Conservation (phyloP, 2,888 invertebrate genomes). For the Torymus texanus region DNA sequence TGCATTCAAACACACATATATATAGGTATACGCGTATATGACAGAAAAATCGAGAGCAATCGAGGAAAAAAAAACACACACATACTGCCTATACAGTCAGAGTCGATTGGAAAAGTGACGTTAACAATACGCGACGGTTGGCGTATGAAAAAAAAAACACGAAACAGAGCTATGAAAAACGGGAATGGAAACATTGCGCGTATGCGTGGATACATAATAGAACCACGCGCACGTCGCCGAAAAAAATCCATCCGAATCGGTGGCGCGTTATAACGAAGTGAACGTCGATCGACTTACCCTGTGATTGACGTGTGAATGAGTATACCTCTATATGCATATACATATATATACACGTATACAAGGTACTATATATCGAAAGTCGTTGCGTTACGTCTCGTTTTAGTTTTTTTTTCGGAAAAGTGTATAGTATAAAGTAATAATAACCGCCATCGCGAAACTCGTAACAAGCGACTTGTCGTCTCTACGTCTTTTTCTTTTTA, state of each 20-base stretch:
- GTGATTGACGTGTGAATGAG: constrained; percentile 50
- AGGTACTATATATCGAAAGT: background rate
- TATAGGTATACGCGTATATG: background rate
- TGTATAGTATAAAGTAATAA: background rate
- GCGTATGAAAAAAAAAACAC: background rate
- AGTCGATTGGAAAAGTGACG: constrained; percentile 52
- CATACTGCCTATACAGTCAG: constrained; percentile 4
- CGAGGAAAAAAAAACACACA: constrained; percentile 32
- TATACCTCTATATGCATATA: background rate
- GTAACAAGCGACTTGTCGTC: constrained; percentile 3
- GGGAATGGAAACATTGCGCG: constrained; percentile 16
- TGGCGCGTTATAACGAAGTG: constrained; percentile 26
- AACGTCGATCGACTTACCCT: background rate
- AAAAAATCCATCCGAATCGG: background rate
- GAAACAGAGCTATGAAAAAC: background rate
- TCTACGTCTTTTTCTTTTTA: background rate
- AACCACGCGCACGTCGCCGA: background rate
- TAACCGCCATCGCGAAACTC: constrained; percentile 15
- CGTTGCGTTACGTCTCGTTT: background rate
- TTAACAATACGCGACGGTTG: constrained; percentile 62
- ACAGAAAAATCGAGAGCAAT: constrained; percentile 7
- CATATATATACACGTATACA: constrained; percentile 34
- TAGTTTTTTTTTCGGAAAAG: background rate
- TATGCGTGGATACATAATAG: constrained; percentile 24
- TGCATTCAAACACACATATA: background rate